Evolutionary conservation across 1,140 invertebrate species (phyloP), one percentile per base, ranked within the genome.

Genomic region (Ylistrum balloti): DNA sequence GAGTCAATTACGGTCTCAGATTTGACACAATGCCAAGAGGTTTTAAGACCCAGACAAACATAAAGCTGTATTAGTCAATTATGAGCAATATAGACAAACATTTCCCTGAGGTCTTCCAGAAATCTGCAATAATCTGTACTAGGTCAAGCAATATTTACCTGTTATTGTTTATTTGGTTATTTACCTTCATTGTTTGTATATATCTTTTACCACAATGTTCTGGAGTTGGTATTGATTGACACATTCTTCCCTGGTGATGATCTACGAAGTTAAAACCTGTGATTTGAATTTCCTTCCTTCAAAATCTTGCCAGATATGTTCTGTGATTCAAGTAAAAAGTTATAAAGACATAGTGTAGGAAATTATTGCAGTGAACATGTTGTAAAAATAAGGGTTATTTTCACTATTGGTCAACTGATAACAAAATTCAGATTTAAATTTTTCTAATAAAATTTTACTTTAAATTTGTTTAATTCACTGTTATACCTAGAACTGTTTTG

Each of bases 51-150:
- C 56, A 74, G 56, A 74, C 56, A 74, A 74, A 74, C 56, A 13
- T 15, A 38, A 13, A 45, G 9, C 22, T 74, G n/a, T n/a, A 74
- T 22, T 74, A 45, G 41, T 45, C 20, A 9, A 9, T 45, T 74
- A 74, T 28, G 28, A 74, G 56, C 56, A 74, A 74, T 74, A n/a
- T n/a, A 74, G 56, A 74, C 56, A 22, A 17, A n/a, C 11, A n/a
- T 74, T 11, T 5, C 22, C 9, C n/a, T 74, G 22, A 7, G 22
- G 56, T 74, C 56, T 74, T 74, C 56, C 56, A 3, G n/a, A 28
- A n/a, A 28, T n/a, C 56, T 28, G n/a, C n/a, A 74, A 74, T 74
- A 74, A 74, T 74, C 56, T 74, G 56, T 74, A 74, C 56, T 74
- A 74, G 56, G 17, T 17, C n/a, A 28, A 74, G 56, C 22, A 74